Evolutionary conservation across 2,113 vertebrate species (phyloP).

Genomic region (Limnothrissa miodon): DNA sequence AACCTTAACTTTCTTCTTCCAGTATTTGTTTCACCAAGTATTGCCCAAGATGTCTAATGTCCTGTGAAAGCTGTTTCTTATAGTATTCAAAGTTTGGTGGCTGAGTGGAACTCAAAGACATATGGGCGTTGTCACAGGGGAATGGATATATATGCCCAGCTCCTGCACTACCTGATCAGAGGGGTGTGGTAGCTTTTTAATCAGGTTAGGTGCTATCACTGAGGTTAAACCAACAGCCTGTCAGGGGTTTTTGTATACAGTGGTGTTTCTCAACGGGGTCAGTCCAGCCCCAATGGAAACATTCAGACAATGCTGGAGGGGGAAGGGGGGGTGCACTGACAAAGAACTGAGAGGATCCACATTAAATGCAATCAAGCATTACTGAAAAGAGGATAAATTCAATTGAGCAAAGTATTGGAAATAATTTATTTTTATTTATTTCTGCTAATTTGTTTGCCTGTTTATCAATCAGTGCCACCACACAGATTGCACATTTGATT

Average conservation of each 20-base stretch:
- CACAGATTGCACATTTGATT: too few species aligned
- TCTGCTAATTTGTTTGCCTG: too few species aligned
- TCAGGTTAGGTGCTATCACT: not conserved
- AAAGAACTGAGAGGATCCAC: too few species aligned
- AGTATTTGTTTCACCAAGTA: not conserved
- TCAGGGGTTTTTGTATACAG: not conserved
- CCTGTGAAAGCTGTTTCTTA: not conserved
- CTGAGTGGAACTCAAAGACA: not conserved
- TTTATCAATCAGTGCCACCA: too few species aligned
- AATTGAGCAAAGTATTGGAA: too few species aligned
- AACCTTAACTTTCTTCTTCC: not conserved
- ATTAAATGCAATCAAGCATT: too few species aligned
- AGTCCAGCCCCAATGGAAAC: too few species aligned
- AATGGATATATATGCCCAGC: not conserved
- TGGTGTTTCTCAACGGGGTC: too few species aligned
- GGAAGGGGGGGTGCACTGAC: too few species aligned
- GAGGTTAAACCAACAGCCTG: not conserved
- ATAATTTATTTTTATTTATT: too few species aligned
- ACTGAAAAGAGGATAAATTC: too few species aligned
- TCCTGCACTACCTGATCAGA: conserved; percentile 12
- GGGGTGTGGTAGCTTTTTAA: not conserved
- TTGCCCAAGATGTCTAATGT: not conserved
- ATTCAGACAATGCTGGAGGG: too few species aligned
- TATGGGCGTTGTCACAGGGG: not conserved
- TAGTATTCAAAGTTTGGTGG: not conserved